These are phyloP conservation scores for Cephalopholis sonnerati DNA, from an alignment of 2,113 vertebrate genomes.

Conservation along the genomic window DNA sequence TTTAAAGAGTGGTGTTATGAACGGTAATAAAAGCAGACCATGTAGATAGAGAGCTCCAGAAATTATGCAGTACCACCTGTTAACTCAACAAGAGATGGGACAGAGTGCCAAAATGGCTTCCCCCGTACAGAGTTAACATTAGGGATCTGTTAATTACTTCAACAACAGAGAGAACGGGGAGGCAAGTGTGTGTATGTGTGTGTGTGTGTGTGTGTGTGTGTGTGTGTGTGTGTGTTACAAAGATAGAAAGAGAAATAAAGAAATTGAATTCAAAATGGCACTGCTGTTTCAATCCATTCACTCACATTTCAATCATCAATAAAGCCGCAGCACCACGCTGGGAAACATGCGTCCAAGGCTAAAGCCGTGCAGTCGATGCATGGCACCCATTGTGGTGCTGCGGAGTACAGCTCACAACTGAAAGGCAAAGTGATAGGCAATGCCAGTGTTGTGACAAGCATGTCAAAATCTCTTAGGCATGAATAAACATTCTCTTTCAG, in stretches of 20 bases:
- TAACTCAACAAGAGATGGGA: conserved; percentile 41
- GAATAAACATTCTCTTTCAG: conserved; percentile 70
- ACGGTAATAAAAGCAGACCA: conserved; percentile 41
- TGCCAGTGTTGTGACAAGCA: conserved; percentile 68
- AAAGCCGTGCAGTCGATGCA: conserved; percentile 37
- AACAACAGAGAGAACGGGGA: not conserved
- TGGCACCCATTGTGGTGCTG: conserved; percentile 32
- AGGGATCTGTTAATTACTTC: conserved; percentile 49
- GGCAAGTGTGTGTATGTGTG: not conserved
- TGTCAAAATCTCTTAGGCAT: conserved; percentile 72
- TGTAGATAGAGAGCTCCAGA: conserved; percentile 44
- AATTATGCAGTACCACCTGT: conserved; percentile 51
- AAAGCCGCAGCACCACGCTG: not conserved
- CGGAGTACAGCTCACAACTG: conserved; percentile 33
- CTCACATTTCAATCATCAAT: conserved; percentile 43
- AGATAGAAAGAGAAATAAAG: not conserved
- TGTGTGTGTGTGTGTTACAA: not conserved
- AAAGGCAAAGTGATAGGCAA: conserved; percentile 63
- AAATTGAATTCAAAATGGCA: not conserved
- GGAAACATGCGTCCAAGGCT: conserved; percentile 35
- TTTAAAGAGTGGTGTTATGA: conserved; percentile 57
- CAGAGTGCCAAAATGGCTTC: conserved; percentile 38
- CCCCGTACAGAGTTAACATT: conserved; percentile 26
- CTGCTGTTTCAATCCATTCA: conserved; percentile 18
- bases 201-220: not conserved